phyloP scores from a whole-genome alignment of 2,888 invertebrate species.

The Drosophila nigritarsus region DNA sequence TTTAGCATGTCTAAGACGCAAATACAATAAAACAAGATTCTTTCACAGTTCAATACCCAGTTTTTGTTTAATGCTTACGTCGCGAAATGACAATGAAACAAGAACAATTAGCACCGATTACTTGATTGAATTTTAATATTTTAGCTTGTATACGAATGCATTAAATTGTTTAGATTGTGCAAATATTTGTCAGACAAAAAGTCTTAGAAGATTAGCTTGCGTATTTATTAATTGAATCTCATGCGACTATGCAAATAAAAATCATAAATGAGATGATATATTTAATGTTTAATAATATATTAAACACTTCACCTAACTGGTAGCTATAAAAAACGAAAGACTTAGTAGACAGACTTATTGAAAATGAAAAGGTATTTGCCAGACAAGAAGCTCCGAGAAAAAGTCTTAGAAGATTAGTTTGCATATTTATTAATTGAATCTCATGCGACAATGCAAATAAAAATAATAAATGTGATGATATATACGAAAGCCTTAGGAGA shows the following conservation, averaged over 20 bases:
- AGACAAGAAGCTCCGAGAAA: too few relatives aligned
- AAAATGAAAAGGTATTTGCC: neutral
- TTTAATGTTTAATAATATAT: neutral
- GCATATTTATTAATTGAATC: too few relatives aligned
- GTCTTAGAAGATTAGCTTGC: slow-evolving; percentile 18
- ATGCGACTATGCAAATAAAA: neutral
- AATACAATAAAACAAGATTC: slow-evolving; percentile 35
- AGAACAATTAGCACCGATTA: slow-evolving; percentile 48
- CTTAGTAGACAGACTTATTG: neutral
- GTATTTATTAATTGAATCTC: neutral
- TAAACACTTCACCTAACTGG: neutral
- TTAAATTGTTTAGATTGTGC: slow-evolving; percentile 1
- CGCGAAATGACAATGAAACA: slow-evolving; percentile 21
- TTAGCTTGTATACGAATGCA: slow-evolving; percentile 8
- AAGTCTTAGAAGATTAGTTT: too few relatives aligned
- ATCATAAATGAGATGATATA: neutral
- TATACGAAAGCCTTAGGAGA: neutral
- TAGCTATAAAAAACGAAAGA: neutral
- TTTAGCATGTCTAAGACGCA: slow-evolving; percentile 27
- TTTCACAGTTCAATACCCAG: slow-evolving; percentile 26
- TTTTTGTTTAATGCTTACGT: slow-evolving; percentile 33
- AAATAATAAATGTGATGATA: too few relatives aligned
- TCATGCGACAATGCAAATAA: too few relatives aligned
- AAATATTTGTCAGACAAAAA: slow-evolving; percentile 5
- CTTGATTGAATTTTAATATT: slow-evolving; percentile 25